Base-by-base conservation (phyloP, 2,797 vertebrate genomes). In the Myoxocephalus aenaeus region DNA sequence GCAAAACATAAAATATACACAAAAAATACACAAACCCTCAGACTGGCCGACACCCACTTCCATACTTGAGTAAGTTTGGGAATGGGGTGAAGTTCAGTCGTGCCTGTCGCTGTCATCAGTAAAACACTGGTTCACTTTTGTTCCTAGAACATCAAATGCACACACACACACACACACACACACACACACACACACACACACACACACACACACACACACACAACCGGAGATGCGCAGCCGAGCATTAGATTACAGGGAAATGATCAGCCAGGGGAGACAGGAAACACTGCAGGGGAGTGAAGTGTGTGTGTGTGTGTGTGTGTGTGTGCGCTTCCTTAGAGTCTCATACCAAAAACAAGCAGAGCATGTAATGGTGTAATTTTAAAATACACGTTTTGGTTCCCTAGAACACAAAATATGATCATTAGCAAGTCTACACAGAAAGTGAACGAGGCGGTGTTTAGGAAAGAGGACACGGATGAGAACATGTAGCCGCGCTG, bases 211-310 rank as follows among this genome's bases (percentile, higher is more conserved):
- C 72, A 62, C 29, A 29, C 54, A 65, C 29, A 29, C 54, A 14
- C 20, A 27, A 84, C 77, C 67, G 70, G 81, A 91, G 83, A 85
- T 80, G 63, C 77, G 76, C 44, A 72, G 80, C 51, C 15, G 11
- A 76, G 81, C 65, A 77, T 88, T 87, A 87, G 80, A 88, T 90
- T 85, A 82, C 73, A 87, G 74, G 81, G 80, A 84, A 83, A 83
- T 82, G 72, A 84, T 73, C 83, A 77, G 48, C 72, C 66, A 57
- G 38, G 25, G 61, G 51, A 56, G 73, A 83, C 71, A 59, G 80
- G 76, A 85, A 82, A 34, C 53, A 34, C 79, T 51, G 68, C 68
- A 65, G 71, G 69, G 59, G 54, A 70, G 46, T 40, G 6, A 69
- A 20, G 57, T 75, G 61, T 46, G 56, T 11, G 20, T 77, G 36